phyloP scores from a whole-genome alignment of 53 echinoderm and acorn worm genomes.

The Luidia sarsii region DNA sequence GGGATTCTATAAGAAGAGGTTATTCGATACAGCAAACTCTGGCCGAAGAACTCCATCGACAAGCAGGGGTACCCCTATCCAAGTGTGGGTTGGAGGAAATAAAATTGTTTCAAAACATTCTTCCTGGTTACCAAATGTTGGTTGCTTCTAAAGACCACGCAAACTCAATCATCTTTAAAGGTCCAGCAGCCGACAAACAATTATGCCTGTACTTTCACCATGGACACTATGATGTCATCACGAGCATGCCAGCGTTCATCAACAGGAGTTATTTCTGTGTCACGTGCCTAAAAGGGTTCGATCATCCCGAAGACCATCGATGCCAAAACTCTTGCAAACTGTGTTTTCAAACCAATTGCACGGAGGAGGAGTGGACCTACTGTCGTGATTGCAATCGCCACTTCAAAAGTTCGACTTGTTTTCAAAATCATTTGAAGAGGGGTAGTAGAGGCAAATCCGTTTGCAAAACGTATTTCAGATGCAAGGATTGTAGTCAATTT shows the following conservation, averaged over 20 bases:
- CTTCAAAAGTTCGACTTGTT: slow-evolving; percentile 58
- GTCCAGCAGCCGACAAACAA: background rate
- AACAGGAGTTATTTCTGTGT: slow-evolving; percentile 23
- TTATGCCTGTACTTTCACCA: slow-evolving; percentile 17
- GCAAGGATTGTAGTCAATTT: background rate
- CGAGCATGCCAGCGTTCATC: slow-evolving; percentile 36
- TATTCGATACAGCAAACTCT: slow-evolving; percentile 12
- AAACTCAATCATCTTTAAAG: slow-evolving; percentile 4
- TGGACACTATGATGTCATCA: slow-evolving; percentile 36
- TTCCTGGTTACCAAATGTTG: slow-evolving; percentile 6
- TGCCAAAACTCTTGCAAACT: slow-evolving; percentile 37
- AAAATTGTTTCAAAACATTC: slow-evolving; percentile 21
- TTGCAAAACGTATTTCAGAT: slow-evolving; percentile 8
- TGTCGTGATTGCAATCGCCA: slow-evolving; percentile 20
- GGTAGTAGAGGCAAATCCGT: background rate
- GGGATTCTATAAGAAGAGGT: slow-evolving; percentile 54
- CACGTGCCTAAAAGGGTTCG: slow-evolving; percentile 38
- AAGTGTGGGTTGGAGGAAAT: slow-evolving; percentile 51
- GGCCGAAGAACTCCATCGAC: slow-evolving; percentile 27
- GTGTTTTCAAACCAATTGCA: slow-evolving; percentile 17
- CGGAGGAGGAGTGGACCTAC: background rate
- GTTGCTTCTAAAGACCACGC: slow-evolving; percentile 13
- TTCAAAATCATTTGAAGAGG: slow-evolving; percentile 23
- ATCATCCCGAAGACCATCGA: slow-evolving; percentile 6
- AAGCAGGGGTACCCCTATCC: slow-evolving; percentile 12